Percentiles rank a stretch among this genome's conserved stretches.
Conservation (phyloP, 2,888 invertebrate species). For the Heliconius ismenius region DNA sequence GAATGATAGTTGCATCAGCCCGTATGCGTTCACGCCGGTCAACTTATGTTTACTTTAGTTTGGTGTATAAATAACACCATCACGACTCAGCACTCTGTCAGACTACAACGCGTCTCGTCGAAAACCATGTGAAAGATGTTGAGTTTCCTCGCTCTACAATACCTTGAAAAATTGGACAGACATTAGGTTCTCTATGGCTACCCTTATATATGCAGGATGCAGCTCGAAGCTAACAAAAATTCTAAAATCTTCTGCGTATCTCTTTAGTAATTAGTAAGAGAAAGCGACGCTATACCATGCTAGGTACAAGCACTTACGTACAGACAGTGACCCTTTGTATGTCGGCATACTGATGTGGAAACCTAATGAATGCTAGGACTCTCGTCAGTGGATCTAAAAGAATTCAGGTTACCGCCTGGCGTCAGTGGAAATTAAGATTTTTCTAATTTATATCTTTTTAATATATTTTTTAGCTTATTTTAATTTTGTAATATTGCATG, state of each 20-base stretch:
- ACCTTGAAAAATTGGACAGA: too few relatives aligned
- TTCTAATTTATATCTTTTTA: background rate
- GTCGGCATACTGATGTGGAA: constrained; percentile 9
- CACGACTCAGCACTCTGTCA: too few relatives aligned
- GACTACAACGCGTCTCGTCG: too few relatives aligned
- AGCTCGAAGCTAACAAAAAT: background rate
- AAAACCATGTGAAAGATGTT: background rate
- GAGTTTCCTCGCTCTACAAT: background rate
- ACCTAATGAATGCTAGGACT: background rate
- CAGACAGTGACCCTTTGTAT: constrained; percentile 11
- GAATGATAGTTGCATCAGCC: background rate
- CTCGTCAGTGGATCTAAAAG: background rate
- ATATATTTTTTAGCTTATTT: background rate
- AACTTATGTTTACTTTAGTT: background rate
- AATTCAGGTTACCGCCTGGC: background rate
- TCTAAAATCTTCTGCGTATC: background rate
- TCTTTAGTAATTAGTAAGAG: constrained; percentile 16
- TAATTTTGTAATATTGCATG: background rate
- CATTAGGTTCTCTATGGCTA: too few relatives aligned
- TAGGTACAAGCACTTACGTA: background rate
- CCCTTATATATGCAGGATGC: too few relatives aligned
- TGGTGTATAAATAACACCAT: background rate
- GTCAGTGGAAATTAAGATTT: background rate
- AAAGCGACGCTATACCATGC: background rate
- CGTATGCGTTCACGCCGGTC: background rate